Evolutionary conservation across 2,888 invertebrate genomes (phyloP), one percentile per base, ranked within the genome.

Genomic region (Andrena minutula): DNA sequence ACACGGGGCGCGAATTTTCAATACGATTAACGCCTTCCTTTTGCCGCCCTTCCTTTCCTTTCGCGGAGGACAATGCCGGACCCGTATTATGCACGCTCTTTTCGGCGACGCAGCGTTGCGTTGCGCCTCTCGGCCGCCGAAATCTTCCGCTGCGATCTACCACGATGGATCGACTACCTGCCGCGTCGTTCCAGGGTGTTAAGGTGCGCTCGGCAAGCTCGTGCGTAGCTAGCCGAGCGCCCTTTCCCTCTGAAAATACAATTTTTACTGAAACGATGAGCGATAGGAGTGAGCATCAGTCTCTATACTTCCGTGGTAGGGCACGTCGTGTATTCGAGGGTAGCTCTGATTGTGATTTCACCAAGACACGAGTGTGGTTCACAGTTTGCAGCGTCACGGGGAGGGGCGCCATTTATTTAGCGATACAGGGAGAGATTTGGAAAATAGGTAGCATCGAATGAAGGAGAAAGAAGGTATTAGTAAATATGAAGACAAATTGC

Each of bases 1-100:
- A 89, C 87, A 90, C 90, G 90, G 89, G 86, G 89, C 86, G 86
- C 84, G 86, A 90, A 87, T 87, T 85, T 82, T 90, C 90, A 90
- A 90, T 90, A 85, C 90, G 90, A 90, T 90, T 90, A 90, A 86
- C 90, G 84, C 83, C 80, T 72, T 58, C 75, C 73, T 68, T 72
- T 61, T 32, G 49, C 58, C 56, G 30, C 64, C 41, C 61, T 71
- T 68, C 80, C 80, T 68, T 83, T 30, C 85, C 86, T 89, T 84
- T 86, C 85, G 80, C 79, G 81, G 87, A 66, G 84, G 85, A 90
- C 90, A 90, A 90, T 90, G 84, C 81, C 47, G 78, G 76, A 58
- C 83, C 85, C 89, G 82, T 80, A 84, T 90, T 90, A 89, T 90
- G 83, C 89, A 90, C 90, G 90, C 87, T 89, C 86, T 82, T 85